Conservation (phyloP, 2,888 invertebrate genomes). For the Apodemia hepburni region DNA sequence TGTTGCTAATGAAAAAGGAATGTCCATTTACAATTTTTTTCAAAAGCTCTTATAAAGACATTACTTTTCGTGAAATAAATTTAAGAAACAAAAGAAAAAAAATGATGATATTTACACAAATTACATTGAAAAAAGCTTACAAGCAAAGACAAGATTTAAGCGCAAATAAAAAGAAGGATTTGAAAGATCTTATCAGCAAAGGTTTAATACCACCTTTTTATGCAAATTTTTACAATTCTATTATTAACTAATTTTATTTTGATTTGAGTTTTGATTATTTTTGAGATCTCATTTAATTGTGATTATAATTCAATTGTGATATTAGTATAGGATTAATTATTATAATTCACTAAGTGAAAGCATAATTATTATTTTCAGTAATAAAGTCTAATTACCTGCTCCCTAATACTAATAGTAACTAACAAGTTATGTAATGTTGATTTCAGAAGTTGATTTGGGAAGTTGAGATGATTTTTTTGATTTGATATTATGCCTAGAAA, state of each 20-base stretch:
- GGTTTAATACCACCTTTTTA: constrained; percentile 15
- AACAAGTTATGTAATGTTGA: too few species aligned
- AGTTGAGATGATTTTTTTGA: neutral
- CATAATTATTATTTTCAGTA: too few species aligned
- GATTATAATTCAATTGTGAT: too few species aligned
- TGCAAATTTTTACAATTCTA: constrained; percentile 17
- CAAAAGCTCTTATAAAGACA: neutral
- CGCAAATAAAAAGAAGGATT: constrained; percentile 15
- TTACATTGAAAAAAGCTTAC: neutral
- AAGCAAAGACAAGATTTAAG: neutral
- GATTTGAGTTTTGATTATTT: neutral
- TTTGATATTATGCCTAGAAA: neutral
- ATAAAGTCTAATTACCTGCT: too few species aligned
- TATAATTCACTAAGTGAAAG: too few species aligned
- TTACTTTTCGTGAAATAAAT: constrained; percentile 10
- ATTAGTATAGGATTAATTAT: too few species aligned
- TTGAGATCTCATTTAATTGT: too few species aligned
- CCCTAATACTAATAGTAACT: too few species aligned
- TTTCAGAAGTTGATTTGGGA: neutral
- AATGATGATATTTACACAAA: constrained; percentile 3
- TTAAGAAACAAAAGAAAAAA: constrained; percentile 14
- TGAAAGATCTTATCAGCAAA: constrained; percentile 9
- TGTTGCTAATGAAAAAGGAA: neutral
- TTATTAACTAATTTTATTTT: constrained; percentile 3
- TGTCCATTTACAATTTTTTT: constrained; percentile 9